Conservation (phyloP, 2,797 vertebrate genomes). For the Spinibarbus caldwelli region DNA sequence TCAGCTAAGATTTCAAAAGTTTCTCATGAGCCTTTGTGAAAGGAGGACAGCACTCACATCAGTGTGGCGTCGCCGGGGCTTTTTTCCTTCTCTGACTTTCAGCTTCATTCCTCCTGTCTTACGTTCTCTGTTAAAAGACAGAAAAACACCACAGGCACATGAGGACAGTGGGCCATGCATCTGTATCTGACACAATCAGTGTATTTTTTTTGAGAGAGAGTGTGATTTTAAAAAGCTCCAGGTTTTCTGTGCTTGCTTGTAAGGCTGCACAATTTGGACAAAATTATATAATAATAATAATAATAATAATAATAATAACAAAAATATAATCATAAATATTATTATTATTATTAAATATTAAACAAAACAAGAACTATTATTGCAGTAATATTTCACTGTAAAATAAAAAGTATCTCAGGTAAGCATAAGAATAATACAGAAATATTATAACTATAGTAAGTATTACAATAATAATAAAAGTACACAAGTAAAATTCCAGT, state of each 20-base stretch:
- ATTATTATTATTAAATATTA: too few species aligned
- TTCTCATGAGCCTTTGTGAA: slow-evolving; percentile 9
- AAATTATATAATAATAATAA: background rate
- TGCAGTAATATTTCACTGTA: background rate
- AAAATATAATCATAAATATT: too few species aligned
- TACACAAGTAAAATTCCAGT: background rate
- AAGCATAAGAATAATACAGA: background rate
- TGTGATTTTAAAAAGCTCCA: background rate
- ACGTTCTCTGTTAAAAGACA: slow-evolving; percentile 78
- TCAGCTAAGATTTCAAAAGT: background rate
- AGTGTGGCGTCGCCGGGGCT: slow-evolving; percentile 88
- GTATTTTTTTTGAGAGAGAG: background rate
- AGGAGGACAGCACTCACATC: slow-evolving; percentile 76
- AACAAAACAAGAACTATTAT: background rate
- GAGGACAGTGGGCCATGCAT: background rate
- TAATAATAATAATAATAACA: background rate
- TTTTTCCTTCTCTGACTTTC: slow-evolving; percentile 79
- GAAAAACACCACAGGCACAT: background rate
- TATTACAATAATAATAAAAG: background rate
- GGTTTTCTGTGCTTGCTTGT: background rate
- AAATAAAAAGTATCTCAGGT: background rate
- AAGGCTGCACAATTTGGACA: background rate
- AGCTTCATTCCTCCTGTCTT: slow-evolving; percentile 84
- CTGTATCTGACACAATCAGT: background rate
- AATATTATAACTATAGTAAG: background rate